Percentiles rank a stretch among this genome's conserved stretches.
Conservation (phyloP, 2,888 invertebrate genomes). For the Cerceris ruficornis region DNA sequence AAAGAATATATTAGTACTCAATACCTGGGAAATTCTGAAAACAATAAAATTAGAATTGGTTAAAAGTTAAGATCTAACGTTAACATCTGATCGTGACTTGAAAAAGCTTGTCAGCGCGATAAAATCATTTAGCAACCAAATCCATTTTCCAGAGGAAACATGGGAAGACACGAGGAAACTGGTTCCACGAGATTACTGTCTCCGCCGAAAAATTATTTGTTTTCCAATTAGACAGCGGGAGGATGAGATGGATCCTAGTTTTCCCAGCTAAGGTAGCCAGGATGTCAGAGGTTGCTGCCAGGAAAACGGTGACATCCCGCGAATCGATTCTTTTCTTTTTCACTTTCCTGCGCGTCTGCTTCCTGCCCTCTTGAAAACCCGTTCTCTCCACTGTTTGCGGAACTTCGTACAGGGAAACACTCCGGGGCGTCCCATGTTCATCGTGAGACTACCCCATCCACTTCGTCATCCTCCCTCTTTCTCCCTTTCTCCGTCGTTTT, state of each 20-base stretch:
- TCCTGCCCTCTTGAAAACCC: conserved; percentile 32
- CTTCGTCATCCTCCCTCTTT: neutral
- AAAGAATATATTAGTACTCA: no score
- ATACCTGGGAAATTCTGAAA: no score
- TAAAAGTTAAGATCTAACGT: no score
- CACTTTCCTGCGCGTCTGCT: conserved; percentile 28
- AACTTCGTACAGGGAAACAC: conserved; percentile 48
- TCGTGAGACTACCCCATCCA: conserved; percentile 36
- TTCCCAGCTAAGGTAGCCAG: no score
- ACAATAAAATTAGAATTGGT: no score
- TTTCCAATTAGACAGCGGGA: conserved; percentile 44
- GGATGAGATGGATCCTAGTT: neutral
- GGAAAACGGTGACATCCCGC: conserved; percentile 61
- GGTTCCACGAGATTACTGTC: neutral
- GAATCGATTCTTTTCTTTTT: conserved; percentile 66
- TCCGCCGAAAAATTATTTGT: conserved; percentile 36
- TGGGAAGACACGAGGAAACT: conserved; percentile 14
- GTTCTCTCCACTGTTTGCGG: conserved; percentile 49
- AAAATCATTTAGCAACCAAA: no score
- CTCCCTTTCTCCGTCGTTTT: conserved; percentile 42
- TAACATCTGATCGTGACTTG: no score
- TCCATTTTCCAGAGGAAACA: no score
- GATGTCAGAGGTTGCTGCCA: conserved; percentile 43
- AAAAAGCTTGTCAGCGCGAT: no score
- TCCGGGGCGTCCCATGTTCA: conserved; percentile 35